Percentiles rank a stretch among this genome's conserved stretches.
Conservation (phyloP, 2,797 vertebrate genomes). For the Craterocephalus amniculus region DNA sequence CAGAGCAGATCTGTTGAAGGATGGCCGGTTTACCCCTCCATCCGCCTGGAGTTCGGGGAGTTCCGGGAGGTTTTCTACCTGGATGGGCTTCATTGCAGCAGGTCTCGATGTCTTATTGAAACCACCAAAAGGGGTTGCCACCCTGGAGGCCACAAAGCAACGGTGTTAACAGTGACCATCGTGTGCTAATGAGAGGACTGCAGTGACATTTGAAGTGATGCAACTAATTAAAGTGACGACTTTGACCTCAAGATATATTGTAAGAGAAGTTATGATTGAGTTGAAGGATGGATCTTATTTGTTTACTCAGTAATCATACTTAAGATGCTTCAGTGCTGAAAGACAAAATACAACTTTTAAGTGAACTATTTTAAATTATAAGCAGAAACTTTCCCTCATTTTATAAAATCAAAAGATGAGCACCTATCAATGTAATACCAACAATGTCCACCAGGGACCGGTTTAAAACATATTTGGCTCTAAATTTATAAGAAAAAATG, state of each 20-base stretch:
- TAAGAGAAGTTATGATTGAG: slow-evolving; percentile 6
- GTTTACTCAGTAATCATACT: slow-evolving; percentile 13
- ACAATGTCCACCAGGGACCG: background rate
- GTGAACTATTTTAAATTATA: background rate
- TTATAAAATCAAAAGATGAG: too few species aligned
- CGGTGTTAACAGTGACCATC: slow-evolving; percentile 38
- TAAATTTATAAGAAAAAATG: background rate
- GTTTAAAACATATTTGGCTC: background rate
- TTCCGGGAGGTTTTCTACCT: slow-evolving; percentile 82
- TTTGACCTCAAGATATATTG: slow-evolving; percentile 29
- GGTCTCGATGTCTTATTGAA: slow-evolving; percentile 88
- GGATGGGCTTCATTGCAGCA: slow-evolving; percentile 82
- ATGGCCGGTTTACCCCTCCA: slow-evolving; percentile 82
- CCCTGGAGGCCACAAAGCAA: slow-evolving; percentile 81
- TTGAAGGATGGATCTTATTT: slow-evolving; percentile 14
- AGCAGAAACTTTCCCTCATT: background rate
- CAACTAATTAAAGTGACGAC: slow-evolving; percentile 49
- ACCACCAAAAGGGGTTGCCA: slow-evolving; percentile 94
- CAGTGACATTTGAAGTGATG: slow-evolving; percentile 57
- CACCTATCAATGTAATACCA: background rate
- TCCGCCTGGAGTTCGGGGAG: slow-evolving; percentile 84
- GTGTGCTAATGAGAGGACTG: slow-evolving; percentile 38
- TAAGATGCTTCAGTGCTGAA: background rate
- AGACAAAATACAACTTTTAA: too few species aligned
- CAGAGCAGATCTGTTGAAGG: slow-evolving; percentile 93